Percentiles rank a stretch among this genome's conserved stretches.
phyloP scores from a whole-genome alignment of 2,888 invertebrate species.

The Leptothorax acervorum region DNA sequence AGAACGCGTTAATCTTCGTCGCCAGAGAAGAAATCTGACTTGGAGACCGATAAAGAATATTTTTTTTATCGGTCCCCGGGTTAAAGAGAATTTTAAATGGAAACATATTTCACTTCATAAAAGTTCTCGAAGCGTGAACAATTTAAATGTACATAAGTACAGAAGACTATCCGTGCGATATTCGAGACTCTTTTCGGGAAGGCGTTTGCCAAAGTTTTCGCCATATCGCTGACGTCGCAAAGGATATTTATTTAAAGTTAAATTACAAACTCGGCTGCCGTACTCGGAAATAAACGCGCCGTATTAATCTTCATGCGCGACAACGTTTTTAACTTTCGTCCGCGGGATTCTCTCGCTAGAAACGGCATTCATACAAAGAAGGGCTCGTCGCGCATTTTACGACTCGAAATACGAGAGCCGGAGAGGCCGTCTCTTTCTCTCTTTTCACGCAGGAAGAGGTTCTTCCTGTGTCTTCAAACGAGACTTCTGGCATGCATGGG shows the following conservation, averaged over 20 bases:
- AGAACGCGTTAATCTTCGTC: not conserved
- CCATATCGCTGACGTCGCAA: not conserved
- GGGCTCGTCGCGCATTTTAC: slow-evolving; percentile 5
- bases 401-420: slow-evolving; percentile 28
- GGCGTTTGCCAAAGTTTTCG: not conserved
- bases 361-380: slow-evolving; percentile 13
- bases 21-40: not conserved
- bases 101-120: not conserved
- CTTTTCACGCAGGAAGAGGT: slow-evolving; percentile 39
- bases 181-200: not conserved
- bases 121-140: not conserved
- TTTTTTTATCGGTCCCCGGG: not conserved
- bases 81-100: not conserved
- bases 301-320: slow-evolving; percentile 30
- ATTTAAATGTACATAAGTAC: not conserved
- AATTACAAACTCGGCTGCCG: not conserved
- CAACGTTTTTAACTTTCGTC: slow-evolving; percentile 15
- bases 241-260: slow-evolving; percentile 16
- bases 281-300: not conserved
- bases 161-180: not conserved
- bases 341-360: not conserved
- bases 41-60: not conserved
- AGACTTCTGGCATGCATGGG: slow-evolving; percentile 49
- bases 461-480: slow-evolving; percentile 54
- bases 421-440: not conserved